Base-by-base conservation (phyloP, 2,888 invertebrate genomes). In the Eledona agricola region DNA sequence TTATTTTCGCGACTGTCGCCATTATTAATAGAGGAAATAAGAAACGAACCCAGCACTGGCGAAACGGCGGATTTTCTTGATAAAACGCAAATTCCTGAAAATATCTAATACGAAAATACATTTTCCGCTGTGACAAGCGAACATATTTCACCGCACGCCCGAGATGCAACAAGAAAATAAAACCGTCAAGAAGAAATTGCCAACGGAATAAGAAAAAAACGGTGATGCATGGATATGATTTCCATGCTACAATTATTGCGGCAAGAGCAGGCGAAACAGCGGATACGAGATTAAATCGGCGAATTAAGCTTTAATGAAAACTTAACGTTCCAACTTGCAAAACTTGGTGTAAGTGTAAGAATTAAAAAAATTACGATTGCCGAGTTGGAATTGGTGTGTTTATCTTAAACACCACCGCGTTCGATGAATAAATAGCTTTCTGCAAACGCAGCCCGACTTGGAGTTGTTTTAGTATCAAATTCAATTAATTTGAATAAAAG, bases 91-190 rank as follows among this genome's bases (percentile, higher is more conserved):
- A 43, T 43, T 43, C 43, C 13, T 23, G 26, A 38, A 38, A 38
- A 38, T 26, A 38, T 38, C 38, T 38, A 38, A 38, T 38, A 38
- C 38, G 20, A 19, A 43, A 43, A 43, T 43, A 43, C 43, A 43
- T 43, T 43, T 43, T 31, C 43, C 32, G 43, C 23, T 31, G 43
- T 32, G 43, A 43, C 43, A 43, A 43, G 43, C 9, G n/a, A 31
- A 43, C 43, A 43, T 43, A 43, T 43, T 43, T 43, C 23, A 43
- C 43, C 31, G 17, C 20, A 29, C 42, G 19, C 22, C 38, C 16
- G 22, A 22, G 43, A 43, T 43, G 43, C 43, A 43, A 32, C 32
- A 32, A 43, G 43, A 22, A 32, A 43, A 43, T 43, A 43, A 43
- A 43, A 43, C 16, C 43, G 38, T 38, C 38, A 38, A 13, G 16